phyloP scores from a whole-genome alignment of 2,888 invertebrate species.

The Hydrotaea cyrtoneurina region DNA sequence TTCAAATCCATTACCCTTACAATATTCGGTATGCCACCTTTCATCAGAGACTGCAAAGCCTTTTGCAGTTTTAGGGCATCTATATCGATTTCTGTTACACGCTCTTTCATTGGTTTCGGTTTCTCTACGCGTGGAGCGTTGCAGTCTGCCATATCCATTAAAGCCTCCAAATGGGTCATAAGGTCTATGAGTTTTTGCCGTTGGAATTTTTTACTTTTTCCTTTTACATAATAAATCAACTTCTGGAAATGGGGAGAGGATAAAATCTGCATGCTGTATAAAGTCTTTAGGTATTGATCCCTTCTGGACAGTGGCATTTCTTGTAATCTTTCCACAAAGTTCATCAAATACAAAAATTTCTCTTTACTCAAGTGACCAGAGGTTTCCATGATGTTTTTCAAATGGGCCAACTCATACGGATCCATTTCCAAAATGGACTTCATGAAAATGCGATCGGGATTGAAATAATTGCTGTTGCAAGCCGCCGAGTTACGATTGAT shows the following conservation, averaged over 20 bases:
- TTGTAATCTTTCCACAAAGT: slow-evolving; percentile 46
- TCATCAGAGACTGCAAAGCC: slow-evolving; percentile 23
- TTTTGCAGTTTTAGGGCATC: slow-evolving; percentile 36
- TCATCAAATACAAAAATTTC: slow-evolving; percentile 53
- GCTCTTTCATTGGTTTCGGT: background rate
- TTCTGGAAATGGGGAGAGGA: background rate
- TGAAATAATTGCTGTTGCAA: slow-evolving; percentile 6
- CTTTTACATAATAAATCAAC: slow-evolving; percentile 12
- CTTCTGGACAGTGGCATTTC: background rate
- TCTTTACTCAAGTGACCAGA: background rate
- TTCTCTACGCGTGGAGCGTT: background rate
- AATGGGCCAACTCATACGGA: slow-evolving; percentile 57
- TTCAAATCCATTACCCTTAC: slow-evolving; percentile 41
- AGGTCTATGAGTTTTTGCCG: slow-evolving; percentile 26
- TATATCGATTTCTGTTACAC: background rate
- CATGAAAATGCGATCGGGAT: slow-evolving; percentile 46
- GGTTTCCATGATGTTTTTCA: slow-evolving; percentile 38
- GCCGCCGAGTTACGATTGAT: background rate
- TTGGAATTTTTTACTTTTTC: slow-evolving; percentile 22
- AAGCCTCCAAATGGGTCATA: slow-evolving; percentile 14
- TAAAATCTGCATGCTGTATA: slow-evolving; percentile 12
- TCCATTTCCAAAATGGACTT: slow-evolving; percentile 29
- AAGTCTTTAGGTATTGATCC: slow-evolving; percentile 18
- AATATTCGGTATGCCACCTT: slow-evolving; percentile 45
- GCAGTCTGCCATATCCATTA: slow-evolving; percentile 30